phyloP scores from a whole-genome alignment of 1,140 invertebrate genomes.

The Drosophila oshimai region DNA sequence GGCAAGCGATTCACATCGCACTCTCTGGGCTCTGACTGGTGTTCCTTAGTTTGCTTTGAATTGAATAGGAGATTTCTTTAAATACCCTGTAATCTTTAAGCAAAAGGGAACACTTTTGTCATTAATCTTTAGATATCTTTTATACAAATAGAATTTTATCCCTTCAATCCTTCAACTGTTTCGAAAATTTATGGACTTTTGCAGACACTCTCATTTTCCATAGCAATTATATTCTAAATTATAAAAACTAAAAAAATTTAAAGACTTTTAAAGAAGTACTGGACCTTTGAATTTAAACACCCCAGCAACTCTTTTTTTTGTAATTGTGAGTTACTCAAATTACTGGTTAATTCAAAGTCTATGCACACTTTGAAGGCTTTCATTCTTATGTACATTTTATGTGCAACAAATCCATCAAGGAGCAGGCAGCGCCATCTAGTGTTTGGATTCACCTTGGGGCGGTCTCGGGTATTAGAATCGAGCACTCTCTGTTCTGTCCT shows the following conservation, averaged over 20 bases:
- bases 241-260: too few relatives aligned
- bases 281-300: neutral
- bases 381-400: slow-evolving; percentile 2
- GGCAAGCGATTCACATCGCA: slow-evolving; percentile 46
- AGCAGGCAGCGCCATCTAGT: slow-evolving; percentile 59
- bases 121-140: too few relatives aligned
- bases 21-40: slow-evolving; percentile 32
- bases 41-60: slow-evolving; percentile 30
- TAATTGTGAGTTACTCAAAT: neutral
- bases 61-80: slow-evolving; percentile 38
- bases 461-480: slow-evolving; percentile 60
- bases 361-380: neutral
- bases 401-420: slow-evolving; percentile 72
- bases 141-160: too few relatives aligned
- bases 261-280: too few relatives aligned
- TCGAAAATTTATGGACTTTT: too few relatives aligned
- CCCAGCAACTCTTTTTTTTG: too few relatives aligned
- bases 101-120: too few relatives aligned
- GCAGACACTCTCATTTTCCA: too few relatives aligned
- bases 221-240: too few relatives aligned
- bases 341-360: neutral
- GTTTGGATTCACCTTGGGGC: slow-evolving; percentile 35
- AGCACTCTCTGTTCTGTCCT: slow-evolving; percentile 6
- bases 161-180: too few relatives aligned
- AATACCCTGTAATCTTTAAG: neutral